Evolutionary conservation across 2,113 vertebrate species (phyloP).

Genomic region (Gymnobelideus leadbeateri): DNA sequence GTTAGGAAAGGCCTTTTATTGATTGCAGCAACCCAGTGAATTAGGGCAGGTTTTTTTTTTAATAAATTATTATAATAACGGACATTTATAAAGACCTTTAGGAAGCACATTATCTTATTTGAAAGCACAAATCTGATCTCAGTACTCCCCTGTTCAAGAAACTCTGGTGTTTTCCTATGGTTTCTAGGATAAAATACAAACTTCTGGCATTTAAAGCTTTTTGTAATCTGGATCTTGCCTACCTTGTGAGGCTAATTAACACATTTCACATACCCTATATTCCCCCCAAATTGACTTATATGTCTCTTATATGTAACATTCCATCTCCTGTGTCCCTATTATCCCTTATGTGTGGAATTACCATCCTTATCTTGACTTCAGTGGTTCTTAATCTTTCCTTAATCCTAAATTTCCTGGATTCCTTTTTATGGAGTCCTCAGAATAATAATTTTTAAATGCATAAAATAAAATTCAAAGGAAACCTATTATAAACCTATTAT

Average conservation of each 20-base stretch:
- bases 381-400: background rate
- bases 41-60: background rate
- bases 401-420: background rate
- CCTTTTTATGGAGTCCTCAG: background rate
- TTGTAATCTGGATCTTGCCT: background rate
- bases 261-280: background rate
- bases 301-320: too few relatives aligned
- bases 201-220: too few relatives aligned
- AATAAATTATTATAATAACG: background rate
- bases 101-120: background rate
- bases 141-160: background rate
- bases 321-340: background rate
- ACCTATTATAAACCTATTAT: too few relatives aligned
- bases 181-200: background rate
- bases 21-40: background rate
- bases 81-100: background rate
- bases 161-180: background rate
- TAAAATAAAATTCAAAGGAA: background rate
- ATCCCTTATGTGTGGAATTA: background rate
- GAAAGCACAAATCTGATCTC: background rate
- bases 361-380: background rate
- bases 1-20: background rate
- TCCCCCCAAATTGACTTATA: too few relatives aligned
- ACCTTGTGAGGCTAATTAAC: background rate
- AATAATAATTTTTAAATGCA: background rate